These are phyloP conservation scores for Lacanobia oleracea DNA, from an alignment of 2,888 invertebrate genomes.

Conservation along the genomic window DNA sequence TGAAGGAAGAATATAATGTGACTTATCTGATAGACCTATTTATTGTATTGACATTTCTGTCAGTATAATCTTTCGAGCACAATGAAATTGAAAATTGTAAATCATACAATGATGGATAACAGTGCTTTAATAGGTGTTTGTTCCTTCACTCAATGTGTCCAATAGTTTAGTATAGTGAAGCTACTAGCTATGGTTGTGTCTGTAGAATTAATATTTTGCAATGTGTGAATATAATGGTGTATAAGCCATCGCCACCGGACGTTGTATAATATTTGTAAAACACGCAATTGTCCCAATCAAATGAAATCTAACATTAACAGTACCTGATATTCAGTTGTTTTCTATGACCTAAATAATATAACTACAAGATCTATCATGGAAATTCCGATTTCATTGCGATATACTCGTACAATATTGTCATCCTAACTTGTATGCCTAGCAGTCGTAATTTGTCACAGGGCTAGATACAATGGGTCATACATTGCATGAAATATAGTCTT, in stretches of 20 bases:
- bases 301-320: conserved; percentile 28
- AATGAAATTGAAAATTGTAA: conserved; percentile 56
- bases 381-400: conserved; percentile 69
- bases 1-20: conserved; percentile 48
- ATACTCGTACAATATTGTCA: conserved; percentile 67
- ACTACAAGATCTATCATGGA: conserved; percentile 59
- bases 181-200: not conserved
- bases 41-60: conserved; percentile 61
- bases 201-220: conserved; percentile 11
- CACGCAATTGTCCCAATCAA: conserved; percentile 29
- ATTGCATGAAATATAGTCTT: conserved; percentile 78
- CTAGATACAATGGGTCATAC: conserved; percentile 81
- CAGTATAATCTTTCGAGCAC: conserved; percentile 48
- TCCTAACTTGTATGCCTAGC: conserved; percentile 67
- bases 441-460: conserved; percentile 79
- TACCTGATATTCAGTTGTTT: conserved; percentile 54
- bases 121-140: conserved; percentile 32
- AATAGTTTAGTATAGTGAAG: conserved; percentile 20
- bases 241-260: conserved; percentile 12
- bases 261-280: conserved; percentile 33
- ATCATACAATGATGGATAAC: conserved; percentile 48
- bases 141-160: conserved; percentile 34
- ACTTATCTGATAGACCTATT: conserved; percentile 52
- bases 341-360: conserved; percentile 60
- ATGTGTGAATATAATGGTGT: not conserved